Conservation (phyloP, 2,113 vertebrate genomes). For the Fregata magnificens region DNA sequence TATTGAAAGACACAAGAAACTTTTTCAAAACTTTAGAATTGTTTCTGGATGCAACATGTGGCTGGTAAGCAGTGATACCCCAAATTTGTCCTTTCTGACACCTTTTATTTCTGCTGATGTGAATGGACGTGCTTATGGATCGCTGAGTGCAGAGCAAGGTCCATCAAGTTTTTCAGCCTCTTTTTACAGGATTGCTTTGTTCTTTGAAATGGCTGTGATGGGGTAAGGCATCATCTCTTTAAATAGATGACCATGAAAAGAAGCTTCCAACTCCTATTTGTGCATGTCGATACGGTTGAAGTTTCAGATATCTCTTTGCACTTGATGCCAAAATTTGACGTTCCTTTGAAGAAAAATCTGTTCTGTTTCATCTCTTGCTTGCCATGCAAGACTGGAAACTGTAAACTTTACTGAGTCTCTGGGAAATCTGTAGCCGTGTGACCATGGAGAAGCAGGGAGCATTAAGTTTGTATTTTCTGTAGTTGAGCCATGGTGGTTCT, state of each 20-base stretch:
- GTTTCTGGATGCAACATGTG: neutral
- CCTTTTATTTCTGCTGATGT: neutral
- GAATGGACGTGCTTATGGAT: neutral
- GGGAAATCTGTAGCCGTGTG: neutral
- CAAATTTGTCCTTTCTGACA: neutral
- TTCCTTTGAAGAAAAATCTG: conserved; percentile 10
- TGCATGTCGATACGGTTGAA: neutral
- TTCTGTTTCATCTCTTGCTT: neutral
- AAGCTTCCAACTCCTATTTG: neutral
- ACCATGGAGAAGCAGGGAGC: neutral
- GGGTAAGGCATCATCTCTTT: neutral
- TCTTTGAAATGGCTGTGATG: neutral
- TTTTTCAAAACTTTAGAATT: neutral
- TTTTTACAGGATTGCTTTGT: neutral
- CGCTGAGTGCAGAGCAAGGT: neutral
- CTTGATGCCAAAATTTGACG: neutral
- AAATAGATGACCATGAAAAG: neutral
- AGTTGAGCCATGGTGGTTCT: neutral
- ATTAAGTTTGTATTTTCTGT: neutral
- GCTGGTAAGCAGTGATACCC: neutral
- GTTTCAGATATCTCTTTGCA: neutral
- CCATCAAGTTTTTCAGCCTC: neutral
- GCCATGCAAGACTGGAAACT: neutral
- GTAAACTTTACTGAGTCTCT: neutral
- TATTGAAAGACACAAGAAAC: neutral